These are phyloP conservation scores for Tautogolabrus adspersus DNA, from an alignment of 2,113 vertebrate genomes.

Conservation along the genomic window DNA sequence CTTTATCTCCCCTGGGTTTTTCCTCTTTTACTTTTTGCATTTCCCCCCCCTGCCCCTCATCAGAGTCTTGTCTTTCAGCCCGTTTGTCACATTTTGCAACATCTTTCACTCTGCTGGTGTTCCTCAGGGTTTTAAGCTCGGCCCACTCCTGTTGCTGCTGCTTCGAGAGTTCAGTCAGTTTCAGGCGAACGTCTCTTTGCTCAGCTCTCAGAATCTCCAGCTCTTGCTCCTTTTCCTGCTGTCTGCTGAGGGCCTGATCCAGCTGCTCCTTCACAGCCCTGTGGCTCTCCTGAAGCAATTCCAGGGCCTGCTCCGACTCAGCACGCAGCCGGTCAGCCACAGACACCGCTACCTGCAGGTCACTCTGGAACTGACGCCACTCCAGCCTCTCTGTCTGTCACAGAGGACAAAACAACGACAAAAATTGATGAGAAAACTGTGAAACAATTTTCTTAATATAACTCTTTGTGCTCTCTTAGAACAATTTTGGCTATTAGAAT, in stretches of 20 bases:
- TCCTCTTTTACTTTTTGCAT: not conserved
- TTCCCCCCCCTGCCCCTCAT: not conserved
- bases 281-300: conserved; percentile 64
- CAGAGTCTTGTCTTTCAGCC: conserved; percentile 17
- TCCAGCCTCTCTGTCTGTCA: conserved; percentile 78
- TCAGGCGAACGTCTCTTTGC: conserved; percentile 56
- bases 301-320: conserved; percentile 79
- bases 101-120: conserved; percentile 11
- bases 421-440: not conserved
- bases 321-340: conserved; percentile 82
- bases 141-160: conserved; percentile 55
- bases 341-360: conserved; percentile 83
- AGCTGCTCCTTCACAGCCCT: conserved; percentile 62
- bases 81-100: not conserved
- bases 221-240: conserved; percentile 58
- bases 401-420: not conserved
- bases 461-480: not conserved
- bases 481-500: not conserved
- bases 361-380: conserved; percentile 84
- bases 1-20: not conserved
- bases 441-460: too few species aligned
- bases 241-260: conserved; percentile 52
- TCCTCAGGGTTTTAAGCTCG: conserved; percentile 38
- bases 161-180: conserved; percentile 54
- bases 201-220: conserved; percentile 67